Evolutionary conservation across 1,140 invertebrate genomes (phyloP), one percentile per base, ranked within the genome.

Genomic region (Daktulosphaira vitifoliae): DNA sequence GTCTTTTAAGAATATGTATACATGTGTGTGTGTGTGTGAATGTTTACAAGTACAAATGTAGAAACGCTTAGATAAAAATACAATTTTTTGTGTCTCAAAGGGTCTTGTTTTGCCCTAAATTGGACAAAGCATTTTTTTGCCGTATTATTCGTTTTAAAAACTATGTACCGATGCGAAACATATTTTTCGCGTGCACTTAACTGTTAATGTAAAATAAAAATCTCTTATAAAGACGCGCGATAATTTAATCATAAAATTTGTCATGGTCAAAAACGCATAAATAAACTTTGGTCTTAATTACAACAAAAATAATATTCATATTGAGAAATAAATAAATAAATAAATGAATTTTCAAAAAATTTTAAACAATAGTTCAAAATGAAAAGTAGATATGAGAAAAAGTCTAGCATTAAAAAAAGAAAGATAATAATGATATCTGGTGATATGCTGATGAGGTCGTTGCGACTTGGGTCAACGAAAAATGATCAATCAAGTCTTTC

Each of bases 241-340:
- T 25, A 25, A 44, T 56, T 37, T 11, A 42, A 25, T 44, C 54
- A 59, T 59, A 59, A 44, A 59, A 59, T 59, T 26, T 59, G 54
- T 59, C 54, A 59, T 59, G 54, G 54, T 59, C 39, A 59, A 59
- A 59, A 59, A 33, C 54, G 54, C 54, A 44, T 59, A 44, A 59
- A 59, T 59, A 59, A 59, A 59, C 54, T 59, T 59, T 59, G 54
- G 54, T 59, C 54, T 59, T 59, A 59, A 59, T 25, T 59, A 59
- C 39, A 59, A 59, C 54, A 59, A 59, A 59, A 59, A 25, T 42
- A 59, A 23, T 23, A 23, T 16, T 56, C 7, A 42, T 39, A 25
- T 37, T 15, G n/a, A 20, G 22, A 20, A 20, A 37, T 29, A 18
- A 54, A 54, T 39, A 54, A 54, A 54, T 38, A 54, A 54, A 54